Percentiles rank a stretch among this genome's conserved stretches.
These are phyloP conservation scores for Sciurus vulgaris DNA, from an alignment of 2,797 vertebrate species.

Conservation along the genomic window DNA sequence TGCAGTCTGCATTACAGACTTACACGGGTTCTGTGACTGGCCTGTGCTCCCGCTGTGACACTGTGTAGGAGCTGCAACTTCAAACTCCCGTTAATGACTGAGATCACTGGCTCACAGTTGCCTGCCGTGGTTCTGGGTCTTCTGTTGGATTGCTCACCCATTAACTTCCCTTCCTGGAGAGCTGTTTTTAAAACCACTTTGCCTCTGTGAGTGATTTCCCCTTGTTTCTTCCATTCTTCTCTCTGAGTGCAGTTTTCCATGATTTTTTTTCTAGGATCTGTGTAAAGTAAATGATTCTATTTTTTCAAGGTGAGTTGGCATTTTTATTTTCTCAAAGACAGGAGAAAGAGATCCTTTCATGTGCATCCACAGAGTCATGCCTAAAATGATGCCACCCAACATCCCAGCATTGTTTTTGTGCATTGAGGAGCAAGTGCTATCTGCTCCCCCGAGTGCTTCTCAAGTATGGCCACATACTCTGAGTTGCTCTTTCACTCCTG, in stretches of 20 bases:
- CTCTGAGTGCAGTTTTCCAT: not conserved
- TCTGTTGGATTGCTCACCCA: not conserved
- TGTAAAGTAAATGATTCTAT: not conserved
- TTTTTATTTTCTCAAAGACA: not conserved
- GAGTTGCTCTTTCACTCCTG: not conserved
- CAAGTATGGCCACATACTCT: fast-evolving
- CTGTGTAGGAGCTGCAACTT: not conserved
- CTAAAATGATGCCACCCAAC: not conserved
- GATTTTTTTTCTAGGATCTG: not conserved
- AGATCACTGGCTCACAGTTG: not conserved
- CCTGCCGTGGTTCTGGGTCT: not conserved
- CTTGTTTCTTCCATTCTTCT: not conserved
- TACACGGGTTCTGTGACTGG: not conserved
- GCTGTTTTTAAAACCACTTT: slow-evolving; percentile 18
- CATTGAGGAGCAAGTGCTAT: not conserved
- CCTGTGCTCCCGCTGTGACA: not conserved
- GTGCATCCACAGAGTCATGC: not conserved
- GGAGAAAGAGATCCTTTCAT: not conserved
- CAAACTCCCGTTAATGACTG: not conserved
- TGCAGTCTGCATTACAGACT: not conserved
- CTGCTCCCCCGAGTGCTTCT: not conserved
- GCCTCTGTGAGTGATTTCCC: not conserved
- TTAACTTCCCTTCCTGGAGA: slow-evolving; percentile 7
- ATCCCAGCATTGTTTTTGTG: not conserved
- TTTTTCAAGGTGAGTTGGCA: not conserved